Base-by-base conservation (phyloP, 1,140 invertebrate species). In the Drosophila punjabiensis region DNA sequence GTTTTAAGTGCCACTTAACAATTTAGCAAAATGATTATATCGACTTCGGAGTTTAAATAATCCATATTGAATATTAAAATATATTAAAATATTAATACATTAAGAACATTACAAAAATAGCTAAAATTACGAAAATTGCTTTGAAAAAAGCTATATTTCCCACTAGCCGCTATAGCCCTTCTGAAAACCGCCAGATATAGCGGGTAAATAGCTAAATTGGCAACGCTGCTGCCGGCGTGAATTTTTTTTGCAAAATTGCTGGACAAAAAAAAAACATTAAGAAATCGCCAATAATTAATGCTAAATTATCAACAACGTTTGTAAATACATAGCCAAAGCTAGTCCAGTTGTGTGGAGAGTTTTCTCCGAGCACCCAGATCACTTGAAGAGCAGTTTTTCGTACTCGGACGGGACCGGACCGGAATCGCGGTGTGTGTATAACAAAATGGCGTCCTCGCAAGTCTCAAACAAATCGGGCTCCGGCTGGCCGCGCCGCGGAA, bases 401-500 rank as follows among this genome's bases (percentile, higher is more conserved):
- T 39, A 24, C 13, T 20, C 52, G 7, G 7, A 55, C 30, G 11
- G 50, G 5, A 33, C 32, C 53, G 53, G 13, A 24, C 5, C 55
- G 55, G 14, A 58, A 14, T 58, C 55, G 52, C 43, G 50, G 50
- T 81, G 85, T 88, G 84, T 88, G 82, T 91, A 86, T 86, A 90
- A 90, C 87, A 91, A 86, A 76, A 91, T 92, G 81, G 92, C 92
- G 81, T 82, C 91, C 76, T 78, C 92, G 53, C 81, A 93, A 81
- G 89, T 91, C 69, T 87, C 92, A 76, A 93, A 93, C 70, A 93
- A 93, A 91, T 93, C 93, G 45, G 95, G 95, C 53, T 95, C 95
- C 65, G 96, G 96, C 4, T 96, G 96, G 96, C 96, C 96, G 0
- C 93, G 95, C 59, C 93, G 95, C 79, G 94, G 95, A 33, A 95